These are phyloP conservation scores for Edolisoma coerulescens DNA, from an alignment of 2,113 vertebrate genomes.

Conservation along the genomic window DNA sequence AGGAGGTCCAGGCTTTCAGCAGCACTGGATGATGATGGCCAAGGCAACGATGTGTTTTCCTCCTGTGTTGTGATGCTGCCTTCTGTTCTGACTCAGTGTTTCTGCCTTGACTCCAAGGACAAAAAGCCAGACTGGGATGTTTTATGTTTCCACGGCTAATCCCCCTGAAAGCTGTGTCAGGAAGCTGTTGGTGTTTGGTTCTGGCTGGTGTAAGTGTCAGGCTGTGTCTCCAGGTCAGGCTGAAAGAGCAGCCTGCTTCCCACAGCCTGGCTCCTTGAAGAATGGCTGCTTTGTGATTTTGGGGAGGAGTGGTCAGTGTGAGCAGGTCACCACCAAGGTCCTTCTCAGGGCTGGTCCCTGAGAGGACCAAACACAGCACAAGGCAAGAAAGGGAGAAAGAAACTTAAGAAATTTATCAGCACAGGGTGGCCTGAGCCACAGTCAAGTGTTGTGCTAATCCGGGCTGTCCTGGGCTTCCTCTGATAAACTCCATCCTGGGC, in stretches of 20 bases:
- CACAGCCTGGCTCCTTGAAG: background rate
- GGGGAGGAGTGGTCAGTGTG: background rate
- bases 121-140: background rate
- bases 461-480: slow-evolving; percentile 53
- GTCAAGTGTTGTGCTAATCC: slow-evolving; percentile 70
- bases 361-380: background rate
- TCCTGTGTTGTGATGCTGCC: background rate
- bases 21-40: slow-evolving; percentile 22
- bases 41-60: background rate
- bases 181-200: background rate
- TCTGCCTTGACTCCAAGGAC: background rate
- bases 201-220: background rate
- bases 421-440: slow-evolving; percentile 22
- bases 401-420: slow-evolving; percentile 50
- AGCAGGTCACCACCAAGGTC: background rate
- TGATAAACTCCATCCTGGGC: slow-evolving; percentile 65
- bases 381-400: background rate
- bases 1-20: slow-evolving; percentile 35
- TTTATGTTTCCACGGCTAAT: background rate
- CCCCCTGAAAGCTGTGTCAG: background rate
- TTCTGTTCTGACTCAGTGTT: background rate
- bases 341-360: background rate
- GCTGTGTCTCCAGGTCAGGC: background rate
- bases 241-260: background rate
- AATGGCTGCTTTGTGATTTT: background rate